Conservation (phyloP, 2,113 vertebrate genomes). For the Pachypanchax playfairii region DNA sequence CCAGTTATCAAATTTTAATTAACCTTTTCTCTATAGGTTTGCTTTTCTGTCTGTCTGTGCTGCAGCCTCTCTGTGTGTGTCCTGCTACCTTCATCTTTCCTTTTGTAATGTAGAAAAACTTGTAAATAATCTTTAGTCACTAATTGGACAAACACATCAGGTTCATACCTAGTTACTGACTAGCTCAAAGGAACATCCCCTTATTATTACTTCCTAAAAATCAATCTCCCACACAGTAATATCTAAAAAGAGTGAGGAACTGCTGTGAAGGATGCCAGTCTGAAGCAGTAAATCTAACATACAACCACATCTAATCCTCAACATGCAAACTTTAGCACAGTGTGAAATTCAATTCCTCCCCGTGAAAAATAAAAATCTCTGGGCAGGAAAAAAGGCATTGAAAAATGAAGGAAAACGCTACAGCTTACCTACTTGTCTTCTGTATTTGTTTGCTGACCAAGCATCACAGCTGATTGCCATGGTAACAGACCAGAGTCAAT, state of each 20-base stretch:
- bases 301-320: slow-evolving; percentile 44
- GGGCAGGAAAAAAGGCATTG: slow-evolving; percentile 20
- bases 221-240: background rate
- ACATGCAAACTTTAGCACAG: slow-evolving; percentile 37
- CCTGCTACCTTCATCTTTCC: too few relatives aligned
- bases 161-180: background rate
- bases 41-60: too few relatives aligned
- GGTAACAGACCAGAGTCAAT: slow-evolving; percentile 72
- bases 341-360: slow-evolving; percentile 57
- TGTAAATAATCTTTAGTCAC: slow-evolving; percentile 20
- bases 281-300: slow-evolving; percentile 50
- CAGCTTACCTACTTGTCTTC: slow-evolving; percentile 50
- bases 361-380: slow-evolving; percentile 8
- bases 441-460: slow-evolving; percentile 73
- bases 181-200: slow-evolving; percentile 24
- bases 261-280: slow-evolving; percentile 33
- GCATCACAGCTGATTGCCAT: slow-evolving; percentile 66
- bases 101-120: slow-evolving; percentile 30
- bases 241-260: slow-evolving; percentile 28
- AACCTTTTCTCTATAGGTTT: too few relatives aligned
- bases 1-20: too few relatives aligned
- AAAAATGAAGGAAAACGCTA: slow-evolving; percentile 22
- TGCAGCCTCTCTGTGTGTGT: too few relatives aligned
- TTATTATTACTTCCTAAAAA: slow-evolving; percentile 16
- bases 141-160: slow-evolving; percentile 22